Base-by-base conservation (phyloP, 2,113 vertebrate species). In the Halcyon senegalensis region DNA sequence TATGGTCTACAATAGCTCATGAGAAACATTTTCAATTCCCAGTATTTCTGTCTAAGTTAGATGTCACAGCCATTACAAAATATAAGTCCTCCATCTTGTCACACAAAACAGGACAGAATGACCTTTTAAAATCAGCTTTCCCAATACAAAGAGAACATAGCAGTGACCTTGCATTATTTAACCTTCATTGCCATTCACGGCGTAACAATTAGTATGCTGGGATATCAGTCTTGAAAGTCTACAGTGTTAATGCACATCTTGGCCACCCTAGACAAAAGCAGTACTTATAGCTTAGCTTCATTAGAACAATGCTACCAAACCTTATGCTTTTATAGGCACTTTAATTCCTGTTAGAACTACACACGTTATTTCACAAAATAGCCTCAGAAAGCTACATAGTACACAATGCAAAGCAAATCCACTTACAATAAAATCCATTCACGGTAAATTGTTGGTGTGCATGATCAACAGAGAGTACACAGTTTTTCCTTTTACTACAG, bases 61-160 rank as follows among this genome's bases (percentile, higher is more conserved):
- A 60, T 74, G 48, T 64, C 73, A 87, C 58, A 92, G 58, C 15
- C 46, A 77, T 51, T 50, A 74, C 21, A 35, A 92, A 85, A 85
- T 33, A 5, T 31, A 84, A 63, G 63, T 84, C 81, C 67, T 92
- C 72, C 86, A 84, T 16, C 56, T 64, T 75, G 68, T 60, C 35
- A 50, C 67, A 69, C 27, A 89, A 91, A 58, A 44, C 44, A 93
- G 53, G 41, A 74, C 80, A 72, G 72, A 79, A 84, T 27, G 58
- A 84, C n/a, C 37, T 93, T 96, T 90, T 48, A 39, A 90, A 91
- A 93, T 80, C 27, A 77, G 30, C 75, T 94, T 93, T 96, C 53
- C 77, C 20, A 72, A 95, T 48, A 16, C 19, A 73, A 25, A 87
- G 75, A 90, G 41, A 80, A 91, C 25, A 83, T 14, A 62, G 24